These are phyloP conservation scores for Caenorhabditis virilis DNA, from an alignment of 2,888 invertebrate genomes.

Conservation along the genomic window DNA sequence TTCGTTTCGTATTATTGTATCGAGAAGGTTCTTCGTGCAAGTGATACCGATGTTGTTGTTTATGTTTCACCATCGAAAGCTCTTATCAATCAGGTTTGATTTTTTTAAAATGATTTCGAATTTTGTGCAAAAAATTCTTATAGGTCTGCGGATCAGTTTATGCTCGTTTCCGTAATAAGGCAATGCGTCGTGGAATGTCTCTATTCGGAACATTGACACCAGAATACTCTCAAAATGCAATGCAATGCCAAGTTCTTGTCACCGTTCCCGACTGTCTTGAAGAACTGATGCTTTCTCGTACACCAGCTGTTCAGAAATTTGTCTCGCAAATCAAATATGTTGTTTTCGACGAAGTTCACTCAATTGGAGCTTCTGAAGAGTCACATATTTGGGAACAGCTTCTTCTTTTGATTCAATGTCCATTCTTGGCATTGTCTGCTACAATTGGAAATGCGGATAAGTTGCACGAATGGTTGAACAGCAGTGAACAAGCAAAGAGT, in stretches of 20 bases:
- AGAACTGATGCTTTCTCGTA: slow-evolving; percentile 59
- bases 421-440: slow-evolving; percentile 67
- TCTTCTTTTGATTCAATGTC: slow-evolving; percentile 64
- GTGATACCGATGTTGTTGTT: slow-evolving; percentile 69
- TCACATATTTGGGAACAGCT: slow-evolving; percentile 67
- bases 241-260: slow-evolving; percentile 64
- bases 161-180: slow-evolving; percentile 67
- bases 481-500: slow-evolving; percentile 55
- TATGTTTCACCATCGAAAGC: slow-evolving; percentile 70
- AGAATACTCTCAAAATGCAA: slow-evolving; percentile 59
- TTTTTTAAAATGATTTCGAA: slow-evolving; percentile 1
- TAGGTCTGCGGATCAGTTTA: slow-evolving; percentile 68
- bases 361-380: slow-evolving; percentile 60
- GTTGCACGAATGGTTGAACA: slow-evolving; percentile 61
- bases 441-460: slow-evolving; percentile 64
- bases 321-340: slow-evolving; percentile 65
- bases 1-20: slow-evolving; percentile 70
- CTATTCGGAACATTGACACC: slow-evolving; percentile 67
- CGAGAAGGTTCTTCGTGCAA: slow-evolving; percentile 68
- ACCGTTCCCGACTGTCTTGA: slow-evolving; percentile 66
- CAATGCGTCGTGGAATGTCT: slow-evolving; percentile 67
- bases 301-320: slow-evolving; percentile 61
- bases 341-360: slow-evolving; percentile 67
- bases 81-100: slow-evolving; percentile 63
- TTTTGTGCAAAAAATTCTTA: slow-evolving; percentile 5